Evolutionary conservation across 1,140 invertebrate species (phyloP).

Genomic region (Lasioglossum baleicum): DNA sequence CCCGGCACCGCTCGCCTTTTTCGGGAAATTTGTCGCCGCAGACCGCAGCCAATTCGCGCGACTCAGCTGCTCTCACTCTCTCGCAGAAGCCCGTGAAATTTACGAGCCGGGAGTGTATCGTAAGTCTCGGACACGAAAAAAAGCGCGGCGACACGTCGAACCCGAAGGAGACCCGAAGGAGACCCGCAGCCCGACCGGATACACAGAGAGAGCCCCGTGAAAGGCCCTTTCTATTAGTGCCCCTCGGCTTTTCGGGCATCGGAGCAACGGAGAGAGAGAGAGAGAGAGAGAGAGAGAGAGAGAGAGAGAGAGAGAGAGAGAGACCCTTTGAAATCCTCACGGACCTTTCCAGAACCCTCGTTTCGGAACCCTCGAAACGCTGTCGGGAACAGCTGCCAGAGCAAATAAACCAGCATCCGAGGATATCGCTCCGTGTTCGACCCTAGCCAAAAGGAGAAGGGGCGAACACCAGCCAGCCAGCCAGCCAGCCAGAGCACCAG

Average conservation of each 20-base stretch:
- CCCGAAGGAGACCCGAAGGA: conserved; percentile 1
- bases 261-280: neutral
- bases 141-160: conserved; percentile 14
- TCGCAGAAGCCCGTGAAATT: conserved; percentile 17
- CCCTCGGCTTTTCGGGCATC: conserved; percentile 32
- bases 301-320: neutral
- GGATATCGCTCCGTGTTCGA: conserved; percentile 30
- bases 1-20: conserved; percentile 5
- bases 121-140: neutral
- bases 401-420: conserved; percentile 65
- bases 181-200: conserved; percentile 22
- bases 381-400: conserved; percentile 61
- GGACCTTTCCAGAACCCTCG: conserved; percentile 55
- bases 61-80: conserved; percentile 3
- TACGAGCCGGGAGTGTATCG: conserved; percentile 10
- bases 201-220: conserved; percentile 26
- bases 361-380: conserved; percentile 34
- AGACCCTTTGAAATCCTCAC: conserved; percentile 53
- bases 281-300: no score
- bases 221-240: conserved; percentile 50
- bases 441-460: neutral
- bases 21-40: conserved; percentile 36
- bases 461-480: neutral
- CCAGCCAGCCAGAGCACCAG: neutral
- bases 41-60: conserved; percentile 29